Evolutionary conservation across 2,888 invertebrate genomes (phyloP).

Genomic region (Iphiclides podalirius): DNA sequence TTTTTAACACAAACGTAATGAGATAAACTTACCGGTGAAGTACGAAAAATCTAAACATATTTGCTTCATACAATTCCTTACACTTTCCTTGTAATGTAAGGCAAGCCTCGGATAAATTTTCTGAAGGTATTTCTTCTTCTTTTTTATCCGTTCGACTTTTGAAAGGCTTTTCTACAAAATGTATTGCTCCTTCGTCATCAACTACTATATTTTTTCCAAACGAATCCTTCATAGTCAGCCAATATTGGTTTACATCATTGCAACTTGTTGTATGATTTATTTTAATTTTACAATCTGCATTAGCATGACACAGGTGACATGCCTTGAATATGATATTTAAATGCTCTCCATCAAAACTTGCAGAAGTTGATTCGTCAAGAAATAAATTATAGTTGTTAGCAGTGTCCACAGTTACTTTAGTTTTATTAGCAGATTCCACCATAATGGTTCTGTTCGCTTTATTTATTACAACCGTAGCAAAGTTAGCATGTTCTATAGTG

Average conservation of each 20-base stretch:
- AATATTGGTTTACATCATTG: constrained; percentile 41
- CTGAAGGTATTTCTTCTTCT: constrained; percentile 26
- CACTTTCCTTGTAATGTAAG: constrained; percentile 49
- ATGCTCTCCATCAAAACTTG: constrained; percentile 53
- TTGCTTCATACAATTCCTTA: constrained; percentile 50
- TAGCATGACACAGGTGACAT: constrained; percentile 50
- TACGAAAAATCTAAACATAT: constrained; percentile 56
- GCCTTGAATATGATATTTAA: constrained; percentile 54
- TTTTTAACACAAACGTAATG: too few species aligned
- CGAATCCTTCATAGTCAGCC: constrained; percentile 65
- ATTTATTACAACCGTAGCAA: constrained; percentile 71
- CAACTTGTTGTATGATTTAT: constrained; percentile 35
- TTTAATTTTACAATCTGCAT: constrained; percentile 52
- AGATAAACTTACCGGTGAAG: constrained; percentile 49
- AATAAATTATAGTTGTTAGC: constrained; percentile 50
- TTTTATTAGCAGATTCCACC: constrained; percentile 59
- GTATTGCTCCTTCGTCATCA: constrained; percentile 58
- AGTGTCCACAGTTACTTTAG: constrained; percentile 43
- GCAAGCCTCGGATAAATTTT: constrained; percentile 41
- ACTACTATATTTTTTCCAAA: constrained; percentile 53
- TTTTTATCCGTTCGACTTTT: constrained; percentile 33
- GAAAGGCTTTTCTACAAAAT: constrained; percentile 38
- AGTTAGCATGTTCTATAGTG: constrained; percentile 73
- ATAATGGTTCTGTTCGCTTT: constrained; percentile 49
- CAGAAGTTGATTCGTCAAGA: constrained; percentile 54